Evolutionary conservation across 2,888 invertebrate species (phyloP).

Genomic region (Dryocosmus kuriphilus): DNA sequence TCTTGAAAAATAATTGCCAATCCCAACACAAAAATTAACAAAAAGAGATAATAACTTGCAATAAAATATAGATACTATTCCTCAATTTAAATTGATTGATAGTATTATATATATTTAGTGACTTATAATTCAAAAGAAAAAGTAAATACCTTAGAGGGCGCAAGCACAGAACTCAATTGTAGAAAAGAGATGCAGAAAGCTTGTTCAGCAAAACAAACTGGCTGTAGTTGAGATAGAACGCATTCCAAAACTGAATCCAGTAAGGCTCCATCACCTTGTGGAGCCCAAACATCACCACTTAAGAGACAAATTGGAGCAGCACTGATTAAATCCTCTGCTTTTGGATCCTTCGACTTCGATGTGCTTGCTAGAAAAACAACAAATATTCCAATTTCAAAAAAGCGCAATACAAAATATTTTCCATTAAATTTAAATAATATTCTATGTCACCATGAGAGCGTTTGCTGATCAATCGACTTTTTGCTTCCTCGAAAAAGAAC

Average conservation of each 20-base stretch:
- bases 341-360: slow-evolving; percentile 70
- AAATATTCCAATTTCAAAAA: background rate
- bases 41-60: background rate
- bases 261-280: slow-evolving; percentile 73
- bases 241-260: slow-evolving; percentile 87
- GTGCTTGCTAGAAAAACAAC: slow-evolving; percentile 62
- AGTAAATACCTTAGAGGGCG: slow-evolving; percentile 68
- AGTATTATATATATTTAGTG: background rate
- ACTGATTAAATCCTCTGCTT: slow-evolving; percentile 70
- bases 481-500: slow-evolving; percentile 87
- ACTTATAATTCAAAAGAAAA: background rate
- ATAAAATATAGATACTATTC: too few relatives aligned
- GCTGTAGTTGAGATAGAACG: slow-evolving; percentile 92
- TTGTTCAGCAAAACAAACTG: slow-evolving; percentile 95
- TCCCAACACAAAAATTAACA: background rate
- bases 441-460: slow-evolving; percentile 60
- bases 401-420: too few relatives aligned
- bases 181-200: slow-evolving; percentile 96
- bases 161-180: slow-evolving; percentile 83
- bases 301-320: slow-evolving; percentile 73
- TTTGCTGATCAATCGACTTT: slow-evolving; percentile 70
- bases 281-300: slow-evolving; percentile 72
- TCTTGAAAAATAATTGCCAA: background rate
- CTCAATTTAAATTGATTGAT: too few relatives aligned
- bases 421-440: too few relatives aligned